Conservation (phyloP, 2,113 vertebrate genomes). For the Mormyrus iriodes region DNA sequence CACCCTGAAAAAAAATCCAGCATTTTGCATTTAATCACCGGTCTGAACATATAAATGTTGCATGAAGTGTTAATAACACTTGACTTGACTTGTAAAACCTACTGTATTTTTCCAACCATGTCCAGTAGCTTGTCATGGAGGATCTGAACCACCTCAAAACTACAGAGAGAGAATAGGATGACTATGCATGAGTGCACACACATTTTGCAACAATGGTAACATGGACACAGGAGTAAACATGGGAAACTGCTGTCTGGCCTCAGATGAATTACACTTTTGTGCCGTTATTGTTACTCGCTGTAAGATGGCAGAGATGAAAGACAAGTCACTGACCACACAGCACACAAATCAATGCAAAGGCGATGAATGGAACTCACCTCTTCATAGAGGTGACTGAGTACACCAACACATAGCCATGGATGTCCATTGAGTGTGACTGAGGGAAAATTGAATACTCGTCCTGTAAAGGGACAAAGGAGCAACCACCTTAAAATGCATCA, state of each 20-base stretch:
- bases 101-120: slow-evolving; percentile 72
- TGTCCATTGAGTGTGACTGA: slow-evolving; percentile 72
- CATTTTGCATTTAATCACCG: slow-evolving; percentile 9
- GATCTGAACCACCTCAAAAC: slow-evolving; percentile 78
- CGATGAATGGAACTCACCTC: slow-evolving; percentile 58
- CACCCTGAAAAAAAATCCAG: slow-evolving; percentile 53
- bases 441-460: slow-evolving; percentile 80
- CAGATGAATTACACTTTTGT: neutral
- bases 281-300: neutral
- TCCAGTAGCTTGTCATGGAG: slow-evolving; percentile 74
- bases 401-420: slow-evolving; percentile 76
- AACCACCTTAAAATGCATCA: neutral
- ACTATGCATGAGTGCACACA: neutral
- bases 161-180: slow-evolving; percentile 40
- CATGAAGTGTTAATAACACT: neutral
- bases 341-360: neutral
- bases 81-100: slow-evolving; percentile 43
- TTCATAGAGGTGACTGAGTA: slow-evolving; percentile 73
- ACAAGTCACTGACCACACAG: neutral
- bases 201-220: neutral
- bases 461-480: slow-evolving; percentile 43
- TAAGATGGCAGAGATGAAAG: neutral
- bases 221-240: neutral
- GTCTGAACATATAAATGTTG: neutral
- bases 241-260: neutral